Evolutionary conservation across 2,113 vertebrate species (phyloP), one percentile per base, ranked within the genome.

Genomic region (Petroica traversi): DNA sequence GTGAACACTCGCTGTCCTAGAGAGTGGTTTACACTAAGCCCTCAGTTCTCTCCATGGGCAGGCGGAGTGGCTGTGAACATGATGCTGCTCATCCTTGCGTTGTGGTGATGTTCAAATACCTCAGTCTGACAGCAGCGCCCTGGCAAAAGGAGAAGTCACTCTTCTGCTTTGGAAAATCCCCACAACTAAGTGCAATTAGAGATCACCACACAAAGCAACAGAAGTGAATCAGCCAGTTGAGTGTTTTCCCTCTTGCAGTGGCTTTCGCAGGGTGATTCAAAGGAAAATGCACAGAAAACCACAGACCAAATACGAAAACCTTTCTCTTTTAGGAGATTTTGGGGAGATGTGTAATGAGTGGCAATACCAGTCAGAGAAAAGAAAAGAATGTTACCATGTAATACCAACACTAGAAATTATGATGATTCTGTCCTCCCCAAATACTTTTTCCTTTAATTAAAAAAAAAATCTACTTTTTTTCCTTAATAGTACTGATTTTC

Each of bases 81-180:
- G 72, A 68, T 57, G 73, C 57, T 95, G 64, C 84, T 93, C 61
- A 75, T 78, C 66, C 43, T 78, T 68, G 77, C 72, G 33, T 41
- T 38, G 61, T 72, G 55, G 63, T 59, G 62, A 28, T 55, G 61
- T 62, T 76, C 46, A 40, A 58, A 62, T 45, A 22, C 73, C n/a
- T 68, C 31, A 8, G 64, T 67, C 46, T 85, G 43, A 75, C 80
- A 57, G 36, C 52, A 91, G 57, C 12, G 11, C 40, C 22, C 61
- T 59, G 48, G 48, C 73, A 92, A 89, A 92, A 91, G 34, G 72
- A 93, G 80, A 91, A 89, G 61, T 89, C 89, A 82, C 77, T 75
- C 82, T 59, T 91, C 31, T 91, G 64, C 57, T 75, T 93, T 75
- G 93, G 91, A 95, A 97, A 97, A 96, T 87, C 94, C 94, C 94